Evolutionary conservation across 2,113 vertebrate species (phyloP).

Genomic region (Lynx canadensis): DNA sequence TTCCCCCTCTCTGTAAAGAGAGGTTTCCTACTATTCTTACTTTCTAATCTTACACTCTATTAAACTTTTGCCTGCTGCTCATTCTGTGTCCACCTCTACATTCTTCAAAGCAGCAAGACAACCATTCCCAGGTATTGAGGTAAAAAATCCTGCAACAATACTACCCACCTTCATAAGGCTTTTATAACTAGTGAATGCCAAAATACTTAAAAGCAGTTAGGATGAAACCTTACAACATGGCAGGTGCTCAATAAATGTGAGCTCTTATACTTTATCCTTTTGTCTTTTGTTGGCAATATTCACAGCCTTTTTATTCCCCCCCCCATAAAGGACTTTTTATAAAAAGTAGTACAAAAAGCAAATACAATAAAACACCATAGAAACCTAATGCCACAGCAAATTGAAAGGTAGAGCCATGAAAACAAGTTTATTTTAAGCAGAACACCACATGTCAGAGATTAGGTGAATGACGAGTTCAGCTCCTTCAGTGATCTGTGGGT

Average conservation of each 20-base stretch:
- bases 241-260: neutral
- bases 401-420: constrained; percentile 29
- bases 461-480: constrained; percentile 16
- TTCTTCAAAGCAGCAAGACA: no score
- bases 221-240: neutral
- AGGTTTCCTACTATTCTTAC: no score
- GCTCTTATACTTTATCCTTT: neutral
- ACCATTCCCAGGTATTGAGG: no score
- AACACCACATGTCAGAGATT: neutral
- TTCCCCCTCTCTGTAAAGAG: no score
- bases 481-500: neutral
- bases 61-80: no score
- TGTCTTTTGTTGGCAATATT: neutral
- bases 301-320: neutral
- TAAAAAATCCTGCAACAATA: neutral
- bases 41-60: no score
- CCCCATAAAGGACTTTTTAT: neutral
- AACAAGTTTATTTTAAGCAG: constrained; percentile 57
- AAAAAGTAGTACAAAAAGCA: neutral
- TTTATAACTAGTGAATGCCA: neutral
- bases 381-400: constrained; percentile 49
- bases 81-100: no score
- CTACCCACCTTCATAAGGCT: neutral
- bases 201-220: neutral
- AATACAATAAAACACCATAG: constrained; percentile 1